Base-by-base conservation (phyloP, 1,140 invertebrate species). In the Bicyclus anynana region DNA sequence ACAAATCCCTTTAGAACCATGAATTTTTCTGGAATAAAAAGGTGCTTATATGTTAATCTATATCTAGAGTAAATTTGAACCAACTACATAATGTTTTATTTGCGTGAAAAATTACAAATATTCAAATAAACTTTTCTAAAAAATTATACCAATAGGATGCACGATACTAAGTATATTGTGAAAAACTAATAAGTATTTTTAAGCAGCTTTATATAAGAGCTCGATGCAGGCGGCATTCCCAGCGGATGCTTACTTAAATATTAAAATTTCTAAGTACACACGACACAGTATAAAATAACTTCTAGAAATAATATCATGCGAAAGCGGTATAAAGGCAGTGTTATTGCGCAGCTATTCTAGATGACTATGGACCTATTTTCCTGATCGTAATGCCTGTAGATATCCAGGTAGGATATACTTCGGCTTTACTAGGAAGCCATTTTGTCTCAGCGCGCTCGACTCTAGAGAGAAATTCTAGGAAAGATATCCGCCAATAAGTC, bases 391-490 rank as follows among this genome's bases (percentile, higher is more conserved):
- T 9, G 18, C 10, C 18, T 20, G 40, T 10, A 44, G 17, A 20
- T 4, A 38, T 7, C 5, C 5, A 6, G n/a, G 1, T 20, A 20
- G 40, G 21, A 27, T 27, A 17, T 16, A 46, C 18, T 46, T 5
- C 5, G 20, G n/a, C 16, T 14, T 48, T 57, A 42, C 27, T 44
- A 14, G 26, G 50, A 53, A 60, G 7, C 29, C 9, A 38, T 18
- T 49, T 47, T 27, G 44, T 26, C 13, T 42, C 7, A 47, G 10
- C 33, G n/a, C 29, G 49, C 29, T 29, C 12, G 14, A 51, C 37
- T 48, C 10, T 33, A 33, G 16, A 49, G 50, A 57, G 54, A 53
- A 51, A 51, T 67, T 67, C 61, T 51, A 18, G 27, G 61, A 67
- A 67, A 58, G 21, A 67, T 53, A 50, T 59, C 40, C 20, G 46